Evolutionary conservation across 64 coral and sea anemone genomes (phyloP), one percentile per base, ranked within the genome.

Genomic region (Montipora foliosa): DNA sequence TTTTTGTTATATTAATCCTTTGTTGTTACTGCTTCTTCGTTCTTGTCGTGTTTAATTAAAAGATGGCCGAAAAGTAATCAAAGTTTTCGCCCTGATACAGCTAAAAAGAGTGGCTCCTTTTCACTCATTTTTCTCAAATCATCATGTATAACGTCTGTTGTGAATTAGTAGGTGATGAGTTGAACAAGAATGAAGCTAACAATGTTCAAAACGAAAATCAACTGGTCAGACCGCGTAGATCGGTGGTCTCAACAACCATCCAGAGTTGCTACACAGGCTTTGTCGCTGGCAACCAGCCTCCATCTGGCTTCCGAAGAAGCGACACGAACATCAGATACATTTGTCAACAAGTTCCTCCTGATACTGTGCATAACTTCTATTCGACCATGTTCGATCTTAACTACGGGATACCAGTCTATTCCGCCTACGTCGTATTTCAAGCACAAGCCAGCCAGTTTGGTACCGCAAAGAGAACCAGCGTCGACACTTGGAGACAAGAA

Each of bases 351-450:
- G 51, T 87, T 75, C 68, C 67, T 74, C 17, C 4, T 17, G 5
- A 87, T 52, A 49, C 48, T 49, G 48, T n/a, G 46, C 47, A 49
- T 29, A 14, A 52, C 47, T 75, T 88, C n/a, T 88, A 88, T 12
- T 72, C 85, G 37, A 75, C 70, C 47, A 88, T 88, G 85, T 88
- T 88, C 29, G 85, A 88, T 75, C 17, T 16, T 29, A 4, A 74
- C 51, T 74, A 50, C 49, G 85, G 85, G 22, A 88, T 88, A 29
- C 67, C 70, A 16, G 52, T 88, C 85, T 88, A 88, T 24, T 81
- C 52, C 4, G 79, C 79, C 4, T 81, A 81, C 50, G 50, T 81
- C 19, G 52, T 81, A 29, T 9, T 0, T 6, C 50, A 81, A 81
- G 79, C 17, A 21, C 19, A 81, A 24, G 52, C 51, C 16, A 22